A percentile compares a stretch with the other conserved stretches of the same genome.
Evolutionary conservation across 2,888 invertebrate species (phyloP).

Genomic region (Alloplasta piceator): DNA sequence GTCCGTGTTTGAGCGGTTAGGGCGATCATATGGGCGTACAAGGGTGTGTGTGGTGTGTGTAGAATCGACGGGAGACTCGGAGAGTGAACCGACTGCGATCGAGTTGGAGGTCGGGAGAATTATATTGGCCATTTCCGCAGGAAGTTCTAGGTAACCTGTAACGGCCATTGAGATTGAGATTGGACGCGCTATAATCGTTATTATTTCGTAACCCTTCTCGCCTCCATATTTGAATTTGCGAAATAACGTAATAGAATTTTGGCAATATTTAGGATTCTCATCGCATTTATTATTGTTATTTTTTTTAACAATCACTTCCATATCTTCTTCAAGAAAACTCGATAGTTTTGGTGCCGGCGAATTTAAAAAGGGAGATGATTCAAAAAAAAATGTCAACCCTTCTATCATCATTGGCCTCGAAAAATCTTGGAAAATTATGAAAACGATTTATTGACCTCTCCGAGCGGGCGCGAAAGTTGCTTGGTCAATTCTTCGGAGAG

Average conservation of each 20-base stretch:
- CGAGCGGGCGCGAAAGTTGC: too few species aligned
- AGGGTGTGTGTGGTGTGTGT: slow-evolving; percentile 70
- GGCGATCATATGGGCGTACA: slow-evolving; percentile 75
- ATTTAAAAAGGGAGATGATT: background rate
- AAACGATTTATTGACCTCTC: background rate
- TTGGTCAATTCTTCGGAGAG: slow-evolving; percentile 8
- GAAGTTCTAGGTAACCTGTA: slow-evolving; percentile 82
- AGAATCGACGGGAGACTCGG: slow-evolving; percentile 70
- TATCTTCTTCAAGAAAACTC: too few species aligned
- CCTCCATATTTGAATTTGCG: slow-evolving; percentile 67
- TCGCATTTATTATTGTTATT: too few species aligned
- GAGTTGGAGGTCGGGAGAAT: slow-evolving; percentile 80
- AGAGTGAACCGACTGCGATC: slow-evolving; percentile 71
- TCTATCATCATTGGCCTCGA: background rate
- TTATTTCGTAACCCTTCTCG: slow-evolving; percentile 76
- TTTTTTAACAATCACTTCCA: too few species aligned
- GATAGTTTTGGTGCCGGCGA: too few species aligned
- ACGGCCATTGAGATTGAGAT: slow-evolving; percentile 80
- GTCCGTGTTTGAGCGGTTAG: slow-evolving; percentile 75
- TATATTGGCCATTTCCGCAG: slow-evolving; percentile 82
- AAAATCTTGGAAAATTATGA: background rate
- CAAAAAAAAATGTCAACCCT: background rate
- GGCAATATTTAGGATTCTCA: background rate
- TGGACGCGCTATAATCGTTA: slow-evolving; percentile 77
- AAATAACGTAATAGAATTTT: slow-evolving; percentile 22